A percentile compares a stretch with the other conserved stretches of the same genome.
phyloP scores from a whole-genome alignment of 2,113 vertebrate species.

The Crotalus helleri region DNA sequence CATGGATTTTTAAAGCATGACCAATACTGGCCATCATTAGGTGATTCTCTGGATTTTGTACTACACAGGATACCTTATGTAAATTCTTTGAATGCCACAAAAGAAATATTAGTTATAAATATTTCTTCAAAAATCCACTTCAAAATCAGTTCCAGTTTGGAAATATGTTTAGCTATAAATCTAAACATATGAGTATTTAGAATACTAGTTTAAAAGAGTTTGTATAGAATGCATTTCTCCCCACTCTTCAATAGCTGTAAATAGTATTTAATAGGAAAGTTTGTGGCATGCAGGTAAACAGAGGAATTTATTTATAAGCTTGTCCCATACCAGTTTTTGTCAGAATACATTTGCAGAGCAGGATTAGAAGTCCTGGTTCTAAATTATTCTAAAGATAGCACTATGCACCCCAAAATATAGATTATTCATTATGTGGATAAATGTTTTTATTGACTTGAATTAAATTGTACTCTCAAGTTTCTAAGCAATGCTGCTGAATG shows the following conservation, averaged over 20 bases:
- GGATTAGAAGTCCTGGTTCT: slow-evolving; percentile 21
- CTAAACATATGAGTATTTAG: background rate
- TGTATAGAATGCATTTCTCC: slow-evolving; percentile 1
- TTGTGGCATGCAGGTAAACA: background rate
- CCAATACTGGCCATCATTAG: background rate
- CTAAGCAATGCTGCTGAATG: background rate
- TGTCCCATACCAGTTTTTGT: slow-evolving; percentile 1
- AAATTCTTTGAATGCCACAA: background rate
- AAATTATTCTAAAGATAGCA: background rate
- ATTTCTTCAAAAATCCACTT: background rate
- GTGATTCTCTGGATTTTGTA: background rate
- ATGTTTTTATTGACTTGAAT: background rate
- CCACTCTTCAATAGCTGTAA: slow-evolving; percentile 25
- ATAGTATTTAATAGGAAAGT: background rate
- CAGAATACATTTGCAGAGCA: slow-evolving; percentile 7
- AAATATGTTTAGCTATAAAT: slow-evolving; percentile 21
- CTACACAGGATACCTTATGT: background rate
- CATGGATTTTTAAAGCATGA: background rate
- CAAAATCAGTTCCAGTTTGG: background rate
- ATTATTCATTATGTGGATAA: background rate
- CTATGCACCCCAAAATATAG: background rate
- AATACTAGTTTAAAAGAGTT: background rate
- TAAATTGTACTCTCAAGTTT: background rate
- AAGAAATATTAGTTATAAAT: background rate
- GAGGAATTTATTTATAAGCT: slow-evolving; percentile 12